phyloP scores from a whole-genome alignment of 2,797 vertebrate species.

The Galago senegalensis region DNA sequence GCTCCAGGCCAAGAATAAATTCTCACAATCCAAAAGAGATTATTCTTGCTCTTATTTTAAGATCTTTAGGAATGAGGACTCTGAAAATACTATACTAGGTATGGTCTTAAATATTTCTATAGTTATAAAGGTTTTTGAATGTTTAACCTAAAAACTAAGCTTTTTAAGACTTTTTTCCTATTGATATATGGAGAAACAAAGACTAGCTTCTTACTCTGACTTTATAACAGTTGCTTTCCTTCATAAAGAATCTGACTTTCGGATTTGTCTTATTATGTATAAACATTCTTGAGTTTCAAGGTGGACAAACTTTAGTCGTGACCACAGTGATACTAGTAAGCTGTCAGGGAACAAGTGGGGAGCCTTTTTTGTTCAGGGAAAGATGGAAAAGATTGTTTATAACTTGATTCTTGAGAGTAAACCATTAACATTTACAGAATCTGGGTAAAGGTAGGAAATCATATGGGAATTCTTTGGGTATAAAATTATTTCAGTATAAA shows the following conservation, averaged over 20 bases:
- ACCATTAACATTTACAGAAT: background rate
- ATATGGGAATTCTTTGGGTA: background rate
- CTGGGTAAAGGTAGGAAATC: constrained; percentile 4
- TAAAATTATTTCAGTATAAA: constrained; percentile 49
- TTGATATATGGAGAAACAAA: constrained; percentile 5
- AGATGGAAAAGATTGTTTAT: constrained; percentile 41
- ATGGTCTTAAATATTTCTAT: constrained; percentile 13
- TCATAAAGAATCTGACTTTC: background rate
- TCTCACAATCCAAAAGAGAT: background rate
- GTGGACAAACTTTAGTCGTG: background rate
- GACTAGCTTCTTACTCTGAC: background rate
- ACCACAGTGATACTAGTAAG: background rate
- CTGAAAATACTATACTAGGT: background rate
- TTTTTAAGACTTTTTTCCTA: background rate
- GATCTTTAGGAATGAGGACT: background rate
- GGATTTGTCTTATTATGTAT: background rate
- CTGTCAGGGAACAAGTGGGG: background rate
- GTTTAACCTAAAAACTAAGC: background rate
- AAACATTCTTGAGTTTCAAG: background rate
- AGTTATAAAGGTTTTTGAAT: background rate
- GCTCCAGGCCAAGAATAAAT: background rate
- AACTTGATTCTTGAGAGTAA: constrained; percentile 22
- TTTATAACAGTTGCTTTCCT: background rate
- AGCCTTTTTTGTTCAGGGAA: background rate
- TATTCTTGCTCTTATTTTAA: constrained; percentile 47